Conservation (phyloP, 2,113 vertebrate genomes). For the Corythaeola cristata region DNA sequence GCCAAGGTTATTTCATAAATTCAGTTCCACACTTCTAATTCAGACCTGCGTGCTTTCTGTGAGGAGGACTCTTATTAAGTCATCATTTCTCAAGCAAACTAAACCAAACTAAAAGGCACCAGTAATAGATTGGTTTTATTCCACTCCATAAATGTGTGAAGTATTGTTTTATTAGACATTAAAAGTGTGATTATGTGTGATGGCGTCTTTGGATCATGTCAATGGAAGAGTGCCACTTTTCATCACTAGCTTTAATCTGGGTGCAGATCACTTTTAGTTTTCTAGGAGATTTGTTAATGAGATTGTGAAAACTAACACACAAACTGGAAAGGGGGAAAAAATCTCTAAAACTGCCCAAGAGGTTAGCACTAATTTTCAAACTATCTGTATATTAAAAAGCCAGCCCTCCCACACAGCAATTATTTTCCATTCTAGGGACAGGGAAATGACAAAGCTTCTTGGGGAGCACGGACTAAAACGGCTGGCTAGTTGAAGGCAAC, state of each 20-base stretch:
- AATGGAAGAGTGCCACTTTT: slow-evolving; percentile 2
- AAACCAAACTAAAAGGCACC: slow-evolving; percentile 31
- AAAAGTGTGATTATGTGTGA: slow-evolving; percentile 23
- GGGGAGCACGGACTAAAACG: not conserved
- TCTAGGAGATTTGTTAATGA: not conserved
- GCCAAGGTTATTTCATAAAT: slow-evolving; percentile 69
- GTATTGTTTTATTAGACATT: slow-evolving; percentile 41
- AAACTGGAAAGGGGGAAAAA: not conserved
- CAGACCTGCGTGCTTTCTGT: slow-evolving; percentile 9
- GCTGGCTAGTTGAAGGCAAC: not conserved
- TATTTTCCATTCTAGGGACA: not conserved
- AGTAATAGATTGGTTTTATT: not conserved
- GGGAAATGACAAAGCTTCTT: not conserved
- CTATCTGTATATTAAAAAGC: not conserved
- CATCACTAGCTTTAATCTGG: not conserved
- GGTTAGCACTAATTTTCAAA: not conserved
- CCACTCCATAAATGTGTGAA: not conserved
- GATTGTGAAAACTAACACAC: not conserved
- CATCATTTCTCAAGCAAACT: slow-evolving; percentile 36
- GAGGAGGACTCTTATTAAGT: slow-evolving; percentile 34
- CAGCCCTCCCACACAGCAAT: not conserved
- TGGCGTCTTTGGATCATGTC: not conserved
- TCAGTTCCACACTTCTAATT: slow-evolving; percentile 58
- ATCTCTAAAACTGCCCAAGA: not conserved
- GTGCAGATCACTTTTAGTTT: slow-evolving; percentile 15